phyloP scores from a whole-genome alignment of 2,113 vertebrate species.

The Channa argus region DNA sequence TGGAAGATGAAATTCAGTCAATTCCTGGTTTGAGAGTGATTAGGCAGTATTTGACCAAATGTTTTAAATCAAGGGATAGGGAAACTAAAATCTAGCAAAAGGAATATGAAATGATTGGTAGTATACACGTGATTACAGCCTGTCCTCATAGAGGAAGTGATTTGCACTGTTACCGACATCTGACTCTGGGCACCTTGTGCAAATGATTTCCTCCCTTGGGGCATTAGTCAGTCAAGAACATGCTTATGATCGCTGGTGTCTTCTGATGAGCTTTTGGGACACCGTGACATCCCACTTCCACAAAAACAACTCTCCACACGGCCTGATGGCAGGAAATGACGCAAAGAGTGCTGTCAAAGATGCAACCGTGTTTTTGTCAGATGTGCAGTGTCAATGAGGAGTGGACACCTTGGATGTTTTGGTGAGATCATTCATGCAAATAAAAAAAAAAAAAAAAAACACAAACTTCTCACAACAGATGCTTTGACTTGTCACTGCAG shows the following conservation, averaged over 20 bases:
- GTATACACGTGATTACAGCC: neutral
- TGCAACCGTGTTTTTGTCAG: conserved; percentile 27
- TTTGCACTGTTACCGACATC: conserved; percentile 34
- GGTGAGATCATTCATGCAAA: too few species aligned
- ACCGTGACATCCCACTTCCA: conserved; percentile 62
- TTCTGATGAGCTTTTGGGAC: conserved; percentile 67
- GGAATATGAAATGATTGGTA: neutral
- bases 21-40: neutral
- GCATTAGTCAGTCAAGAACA: conserved; percentile 43
- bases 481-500: too few species aligned
- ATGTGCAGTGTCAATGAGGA: conserved; percentile 44
- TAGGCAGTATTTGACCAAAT: neutral
- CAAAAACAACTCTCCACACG: conserved; percentile 67
- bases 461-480: too few species aligned
- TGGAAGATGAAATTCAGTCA: neutral
- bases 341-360: conserved; percentile 52
- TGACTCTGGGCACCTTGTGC: conserved; percentile 33
- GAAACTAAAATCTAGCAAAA: neutral
- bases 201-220: conserved; percentile 72
- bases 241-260: conserved; percentile 62
- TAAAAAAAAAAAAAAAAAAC: too few species aligned
- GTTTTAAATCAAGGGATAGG: neutral
- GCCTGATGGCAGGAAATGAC: conserved; percentile 68
- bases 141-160: neutral
- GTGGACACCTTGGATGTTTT: neutral